Conservation (phyloP, 1,140 invertebrate genomes). For the Venturia canescens region DNA sequence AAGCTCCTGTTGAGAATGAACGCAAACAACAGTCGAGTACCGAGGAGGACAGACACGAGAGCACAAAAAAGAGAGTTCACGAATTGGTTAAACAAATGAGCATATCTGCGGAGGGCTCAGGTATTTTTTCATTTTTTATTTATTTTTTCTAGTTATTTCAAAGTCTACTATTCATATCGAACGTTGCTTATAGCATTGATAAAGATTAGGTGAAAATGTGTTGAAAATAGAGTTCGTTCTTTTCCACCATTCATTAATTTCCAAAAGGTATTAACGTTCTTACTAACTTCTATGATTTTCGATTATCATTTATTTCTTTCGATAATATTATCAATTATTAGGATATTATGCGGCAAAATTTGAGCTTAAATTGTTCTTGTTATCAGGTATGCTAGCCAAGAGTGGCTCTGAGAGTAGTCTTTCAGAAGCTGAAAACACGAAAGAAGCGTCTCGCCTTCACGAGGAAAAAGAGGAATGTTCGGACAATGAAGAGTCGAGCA, state of each 20-base stretch:
- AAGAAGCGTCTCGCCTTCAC: constrained; percentile 82
- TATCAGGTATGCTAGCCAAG: constrained; percentile 79
- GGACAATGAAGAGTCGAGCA: constrained; percentile 73
- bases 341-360: too few relatives aligned
- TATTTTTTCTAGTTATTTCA: too few relatives aligned
- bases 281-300: too few relatives aligned
- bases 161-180: neutral
- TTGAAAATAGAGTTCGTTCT: too few relatives aligned
- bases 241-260: too few relatives aligned
- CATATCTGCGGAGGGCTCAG: constrained; percentile 82
- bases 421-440: constrained; percentile 85
- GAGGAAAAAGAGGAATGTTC: constrained; percentile 84
- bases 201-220: too few relatives aligned
- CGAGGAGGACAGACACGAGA: constrained; percentile 73
- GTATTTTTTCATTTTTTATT: constrained; percentile 64
- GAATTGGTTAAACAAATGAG: constrained; percentile 90
- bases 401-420: constrained; percentile 92
- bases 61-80: constrained; percentile 78
- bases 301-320: too few relatives aligned
- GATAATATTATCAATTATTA: too few relatives aligned
- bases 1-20: constrained; percentile 71
- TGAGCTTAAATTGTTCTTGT: constrained; percentile 27
- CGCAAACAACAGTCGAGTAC: constrained; percentile 70
- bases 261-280: too few relatives aligned
- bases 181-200: neutral